Base-by-base conservation (phyloP, 2,113 vertebrate species). In the Entelurus aequoreus region DNA sequence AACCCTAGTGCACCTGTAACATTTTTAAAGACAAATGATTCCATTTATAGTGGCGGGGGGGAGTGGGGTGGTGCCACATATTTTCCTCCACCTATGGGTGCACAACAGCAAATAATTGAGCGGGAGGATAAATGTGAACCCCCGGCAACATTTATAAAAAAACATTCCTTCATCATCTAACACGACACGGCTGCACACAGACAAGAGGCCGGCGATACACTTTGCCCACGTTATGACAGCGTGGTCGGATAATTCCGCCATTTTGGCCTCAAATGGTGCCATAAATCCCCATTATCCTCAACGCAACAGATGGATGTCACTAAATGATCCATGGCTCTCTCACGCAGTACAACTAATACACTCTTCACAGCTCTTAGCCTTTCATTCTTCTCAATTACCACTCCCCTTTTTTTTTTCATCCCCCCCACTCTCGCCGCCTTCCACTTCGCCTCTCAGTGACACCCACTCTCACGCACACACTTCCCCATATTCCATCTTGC, bases 321-420 rank as follows among this genome's bases (percentile, higher is more conserved):
- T 83, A 85, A 86, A 82, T 86, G 86, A 86, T 88, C 86, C 86
- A 86, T 69, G 56, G 82, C 69, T 63, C 81, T 73, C 74, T 82
- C 86, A 81, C 79, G 71, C 74, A 76, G 82, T 78, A 82, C 84
- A 78, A 81, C 84, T 84, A 85, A 88, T 75, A 85, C 79, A 88
- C 79, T 84, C 86, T 70, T 88, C 84, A 86, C 82, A 84, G 83
- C 82, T 81, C 71, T 85, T 69, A 86, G 82, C 79, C 76, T 74
- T 80, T 78, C 81, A 86, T 88, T 84, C 81, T 82, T 88, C 84
- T 84, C 82, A 79, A 85, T 88, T 85, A 84, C 82, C 70, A 75
- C 78, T 77, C 73, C 73, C 21, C 35, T 38, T 68, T 68, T 71
- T 65, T 68, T n/a, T n/a, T n/a, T n/a, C n/a, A n/a, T n/a, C 19